Base-by-base conservation (phyloP, 2,888 invertebrate genomes). In the Emesis castigata region DNA sequence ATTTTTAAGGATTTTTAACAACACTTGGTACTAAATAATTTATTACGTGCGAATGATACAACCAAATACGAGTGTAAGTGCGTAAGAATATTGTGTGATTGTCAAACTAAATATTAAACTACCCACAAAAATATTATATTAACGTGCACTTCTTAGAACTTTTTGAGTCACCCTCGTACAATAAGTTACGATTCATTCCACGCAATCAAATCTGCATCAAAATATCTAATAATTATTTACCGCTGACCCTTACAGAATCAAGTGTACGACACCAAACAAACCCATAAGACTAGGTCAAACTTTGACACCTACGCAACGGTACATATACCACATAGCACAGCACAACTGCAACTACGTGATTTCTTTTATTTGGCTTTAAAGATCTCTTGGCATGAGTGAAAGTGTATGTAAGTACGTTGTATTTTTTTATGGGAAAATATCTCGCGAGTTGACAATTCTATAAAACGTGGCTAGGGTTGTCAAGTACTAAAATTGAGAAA, bases 321-420 rank as follows among this genome's bases (percentile, higher is more conserved):
- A 58, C 20, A 58, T 39, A 22, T 58, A 58, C 22, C 58, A 53
- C 8, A 58, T 11, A 20, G 18, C 22, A 20, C 11, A 56, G 56
- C 56, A 20, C 20, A 56, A 11, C 56, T 39, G 39, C 14, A 11
- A 9, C 9, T 11, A 56, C 22, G 18, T 58, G 58, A 20, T 58
- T 58, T 58, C 58, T 58, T 58, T 58, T 58, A 58, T 58, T 39
- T 58, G 58, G 58, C 58, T 22, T 58, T 58, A 22, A 58, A 20
- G 20, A 58, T 22, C 22, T 58, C 58, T 58, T 58, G 11, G 11
- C 58, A 11, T 58, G 14, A 58, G 58, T 58, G 58, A 58, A 58
- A 58, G 58, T 58, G 39, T 39, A 20, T 11, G 22, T 22, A 22
- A 18, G 58, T 58, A 18, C 14, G 22, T 58, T 58, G 58, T 58